phyloP scores from a whole-genome alignment of 2,888 invertebrate species.

The Lutraria lutraria region DNA sequence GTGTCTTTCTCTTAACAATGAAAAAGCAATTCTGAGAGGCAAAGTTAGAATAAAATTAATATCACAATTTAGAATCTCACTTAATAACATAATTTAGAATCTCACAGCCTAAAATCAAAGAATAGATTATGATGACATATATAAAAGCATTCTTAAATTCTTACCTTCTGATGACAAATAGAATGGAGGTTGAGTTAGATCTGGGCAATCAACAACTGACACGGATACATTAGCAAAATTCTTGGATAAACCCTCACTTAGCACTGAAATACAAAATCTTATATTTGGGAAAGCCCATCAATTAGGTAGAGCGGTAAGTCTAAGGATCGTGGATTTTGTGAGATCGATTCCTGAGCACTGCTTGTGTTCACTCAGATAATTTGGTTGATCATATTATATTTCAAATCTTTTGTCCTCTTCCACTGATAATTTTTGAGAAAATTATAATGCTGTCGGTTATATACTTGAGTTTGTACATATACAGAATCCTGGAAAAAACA shows the following conservation, averaged over 20 bases:
- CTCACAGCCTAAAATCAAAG: too few relatives aligned
- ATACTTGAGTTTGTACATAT: too few relatives aligned
- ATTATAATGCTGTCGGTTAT: too few relatives aligned
- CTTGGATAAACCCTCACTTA: constrained; percentile 90
- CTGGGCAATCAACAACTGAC: constrained; percentile 94
- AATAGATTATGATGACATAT: too few relatives aligned
- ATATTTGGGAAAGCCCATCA: background rate
- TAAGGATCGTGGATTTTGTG: background rate
- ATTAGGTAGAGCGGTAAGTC: background rate
- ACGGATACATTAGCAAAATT: constrained; percentile 92
- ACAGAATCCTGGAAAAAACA: background rate
- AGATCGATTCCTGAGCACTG: background rate
- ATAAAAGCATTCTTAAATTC: background rate
- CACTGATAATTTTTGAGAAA: too few relatives aligned
- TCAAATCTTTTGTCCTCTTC: too few relatives aligned
- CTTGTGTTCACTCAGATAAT: background rate
- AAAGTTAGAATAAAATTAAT: too few relatives aligned
- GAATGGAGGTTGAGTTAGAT: constrained; percentile 93
- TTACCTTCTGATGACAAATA: constrained; percentile 93
- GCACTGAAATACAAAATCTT: constrained; percentile 88
- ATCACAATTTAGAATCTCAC: too few relatives aligned
- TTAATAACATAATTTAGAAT: too few relatives aligned
- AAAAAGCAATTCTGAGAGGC: too few relatives aligned
- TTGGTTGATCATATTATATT: background rate
- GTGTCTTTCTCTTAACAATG: too few relatives aligned